These are phyloP conservation scores for Drosophila kokeensis DNA, from an alignment of 2,888 invertebrate genomes.

Conservation along the genomic window DNA sequence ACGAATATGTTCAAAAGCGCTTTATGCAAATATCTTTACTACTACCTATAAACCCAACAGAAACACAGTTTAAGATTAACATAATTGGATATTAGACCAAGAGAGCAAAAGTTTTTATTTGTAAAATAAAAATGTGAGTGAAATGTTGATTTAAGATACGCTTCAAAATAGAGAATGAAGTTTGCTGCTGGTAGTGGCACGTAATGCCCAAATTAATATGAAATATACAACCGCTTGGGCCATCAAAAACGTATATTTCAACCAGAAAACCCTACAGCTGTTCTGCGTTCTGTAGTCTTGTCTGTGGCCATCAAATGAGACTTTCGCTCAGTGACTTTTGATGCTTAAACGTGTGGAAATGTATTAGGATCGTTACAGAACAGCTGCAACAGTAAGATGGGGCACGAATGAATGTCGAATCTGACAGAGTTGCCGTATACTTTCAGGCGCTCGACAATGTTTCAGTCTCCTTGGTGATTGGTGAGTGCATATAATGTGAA, in stretches of 20 bases:
- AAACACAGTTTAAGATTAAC: neutral
- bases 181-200: constrained; percentile 32
- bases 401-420: neutral
- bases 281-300: constrained; percentile 12
- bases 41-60: neutral
- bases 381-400: constrained; percentile 8
- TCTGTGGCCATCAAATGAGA: constrained; percentile 45
- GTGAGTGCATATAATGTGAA: constrained; percentile 15
- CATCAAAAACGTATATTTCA: constrained; percentile 33
- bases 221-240: constrained; percentile 33
- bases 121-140: neutral
- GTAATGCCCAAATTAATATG: constrained; percentile 57
- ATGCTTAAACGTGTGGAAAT: constrained; percentile 40
- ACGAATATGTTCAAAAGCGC: neutral
- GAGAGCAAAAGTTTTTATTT: neutral
- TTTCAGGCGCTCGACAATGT: constrained; percentile 7
- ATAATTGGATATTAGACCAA: neutral
- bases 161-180: neutral
- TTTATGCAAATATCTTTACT: neutral
- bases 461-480: constrained; percentile 38
- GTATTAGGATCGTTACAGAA: constrained; percentile 15
- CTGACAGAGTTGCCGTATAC: constrained; percentile 29
- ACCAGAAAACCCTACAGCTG: constrained; percentile 12
- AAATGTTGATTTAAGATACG: neutral
- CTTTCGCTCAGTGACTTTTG: constrained; percentile 38